A percentile compares a stretch with the other conserved stretches of the same genome.
Evolutionary conservation across 2,113 vertebrate genomes (phyloP).

Genomic region (Globicephala melas): DNA sequence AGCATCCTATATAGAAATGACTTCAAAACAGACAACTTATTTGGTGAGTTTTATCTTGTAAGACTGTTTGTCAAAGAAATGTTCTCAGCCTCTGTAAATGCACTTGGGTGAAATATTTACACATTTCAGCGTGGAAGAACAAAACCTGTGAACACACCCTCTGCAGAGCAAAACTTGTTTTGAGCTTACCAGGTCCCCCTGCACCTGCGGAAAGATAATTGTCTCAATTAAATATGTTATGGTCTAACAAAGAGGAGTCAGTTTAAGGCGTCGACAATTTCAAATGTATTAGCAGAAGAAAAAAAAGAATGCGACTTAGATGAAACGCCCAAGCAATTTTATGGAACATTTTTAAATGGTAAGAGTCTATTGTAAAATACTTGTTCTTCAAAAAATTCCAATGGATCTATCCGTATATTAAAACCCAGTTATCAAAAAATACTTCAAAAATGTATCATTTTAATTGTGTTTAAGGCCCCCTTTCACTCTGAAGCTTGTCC

Average conservation of each 20-base stretch:
- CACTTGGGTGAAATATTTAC: neutral
- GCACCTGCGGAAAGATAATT: neutral
- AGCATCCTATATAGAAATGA: neutral
- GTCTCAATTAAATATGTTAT: slow-evolving; percentile 9
- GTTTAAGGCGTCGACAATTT: slow-evolving; percentile 6
- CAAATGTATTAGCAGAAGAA: neutral
- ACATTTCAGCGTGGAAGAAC: neutral
- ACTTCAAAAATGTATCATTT: neutral
- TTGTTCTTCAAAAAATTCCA: neutral
- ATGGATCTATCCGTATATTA: neutral
- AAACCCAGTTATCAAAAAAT: neutral
- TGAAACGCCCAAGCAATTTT: neutral
- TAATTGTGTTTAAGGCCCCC: neutral
- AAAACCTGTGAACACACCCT: accelerated
- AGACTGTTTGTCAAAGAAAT: neutral
- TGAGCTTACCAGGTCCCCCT: neutral
- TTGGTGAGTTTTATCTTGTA: neutral
- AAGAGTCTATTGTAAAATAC: neutral
- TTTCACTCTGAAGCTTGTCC: neutral
- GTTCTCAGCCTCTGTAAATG: neutral
- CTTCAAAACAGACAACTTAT: neutral
- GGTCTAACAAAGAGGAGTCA: neutral
- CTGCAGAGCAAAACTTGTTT: neutral
- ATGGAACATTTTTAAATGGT: neutral
- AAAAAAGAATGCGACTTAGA: neutral